Conservation (phyloP, 30 jellyfish, hydroid and myxozoan species). For the Aurelia coerulea region DNA sequence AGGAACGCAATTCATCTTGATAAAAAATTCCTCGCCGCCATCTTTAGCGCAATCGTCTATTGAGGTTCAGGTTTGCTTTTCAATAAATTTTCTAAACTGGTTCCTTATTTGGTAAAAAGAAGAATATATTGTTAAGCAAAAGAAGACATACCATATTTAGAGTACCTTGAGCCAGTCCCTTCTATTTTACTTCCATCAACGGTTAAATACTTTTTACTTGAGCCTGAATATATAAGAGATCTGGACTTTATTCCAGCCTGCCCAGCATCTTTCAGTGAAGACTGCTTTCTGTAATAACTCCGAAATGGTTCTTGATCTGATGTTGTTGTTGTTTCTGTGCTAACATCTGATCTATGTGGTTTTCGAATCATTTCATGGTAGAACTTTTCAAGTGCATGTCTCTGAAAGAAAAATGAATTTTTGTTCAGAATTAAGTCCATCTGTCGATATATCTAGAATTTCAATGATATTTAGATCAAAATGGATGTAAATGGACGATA, state of each 20-base stretch:
- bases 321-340: not conserved
- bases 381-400: slow-evolving; percentile 56
- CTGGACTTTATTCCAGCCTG: slow-evolving; percentile 36
- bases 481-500: too few species aligned
- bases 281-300: slow-evolving; percentile 8
- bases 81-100: not conserved
- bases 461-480: too few species aligned
- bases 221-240: slow-evolving; percentile 34
- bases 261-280: not conserved
- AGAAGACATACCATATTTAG: slow-evolving; percentile 43
- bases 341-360: not conserved
- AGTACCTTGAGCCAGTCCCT: slow-evolving; percentile 34
- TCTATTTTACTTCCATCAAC: slow-evolving; percentile 28
- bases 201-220: slow-evolving; percentile 46
- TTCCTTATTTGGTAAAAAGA: not conserved
- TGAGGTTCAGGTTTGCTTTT: not conserved
- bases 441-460: too few species aligned
- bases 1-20: too few species aligned
- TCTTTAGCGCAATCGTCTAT: too few species aligned
- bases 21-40: too few species aligned
- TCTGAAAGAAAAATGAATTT: slow-evolving; percentile 18
- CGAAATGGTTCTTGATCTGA: not conserved
- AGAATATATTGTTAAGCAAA: not conserved
- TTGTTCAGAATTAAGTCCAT: not conserved
- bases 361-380: slow-evolving; percentile 42